Evolutionary conservation across 2,888 invertebrate genomes (phyloP), one percentile per base, ranked within the genome.

Genomic region (Papilio gigon): DNA sequence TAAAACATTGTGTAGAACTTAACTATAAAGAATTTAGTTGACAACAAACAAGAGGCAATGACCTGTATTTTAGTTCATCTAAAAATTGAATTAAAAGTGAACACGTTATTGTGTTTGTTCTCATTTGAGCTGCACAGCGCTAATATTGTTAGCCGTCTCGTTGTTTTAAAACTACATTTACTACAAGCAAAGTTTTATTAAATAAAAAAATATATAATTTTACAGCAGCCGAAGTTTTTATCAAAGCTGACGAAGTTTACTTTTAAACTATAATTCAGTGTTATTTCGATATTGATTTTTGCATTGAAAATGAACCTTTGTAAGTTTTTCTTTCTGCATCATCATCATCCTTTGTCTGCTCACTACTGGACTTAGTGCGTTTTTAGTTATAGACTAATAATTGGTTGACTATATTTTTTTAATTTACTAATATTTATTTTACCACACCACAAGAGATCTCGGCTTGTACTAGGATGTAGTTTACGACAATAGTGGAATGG

Each of bases 71-170:
- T 11, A 61, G 30, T 27, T 44, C 40, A 61, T 44, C 17, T 42
- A 44, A 30, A 61, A 61, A 61, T 61, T 42, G 44, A 27, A 40
- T 61, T 61, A 44, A 42, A 61, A 61, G 61, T 61, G 44, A 61
- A 27, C 27, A 27, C 61, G 42, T 61, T 61, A 61, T 42, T 42
- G 44, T 44, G 27, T 30, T n/a, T 53, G 27, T 30, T 53, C 30
- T 30, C 30, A 53, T 53, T 53, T 30, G 14, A 53, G 50, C n/a
- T 30, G 30, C 53, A 30, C 17, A 30, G 6, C 14, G n/a, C n/a
- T 30, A 22, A 47, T 22, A n/a, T 30, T 53, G 30, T 30, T 30
- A 56, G 17, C 17, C 9, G 8, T 27, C 6, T 14, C 5, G 17
- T 9, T 30, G 4, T 40, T n/a, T 5, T 30, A 27, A 14, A 50